Percentiles rank a stretch among this genome's conserved stretches.
Evolutionary conservation across 2,797 vertebrate species (phyloP).

Genomic region (Megaceryle alcyon): DNA sequence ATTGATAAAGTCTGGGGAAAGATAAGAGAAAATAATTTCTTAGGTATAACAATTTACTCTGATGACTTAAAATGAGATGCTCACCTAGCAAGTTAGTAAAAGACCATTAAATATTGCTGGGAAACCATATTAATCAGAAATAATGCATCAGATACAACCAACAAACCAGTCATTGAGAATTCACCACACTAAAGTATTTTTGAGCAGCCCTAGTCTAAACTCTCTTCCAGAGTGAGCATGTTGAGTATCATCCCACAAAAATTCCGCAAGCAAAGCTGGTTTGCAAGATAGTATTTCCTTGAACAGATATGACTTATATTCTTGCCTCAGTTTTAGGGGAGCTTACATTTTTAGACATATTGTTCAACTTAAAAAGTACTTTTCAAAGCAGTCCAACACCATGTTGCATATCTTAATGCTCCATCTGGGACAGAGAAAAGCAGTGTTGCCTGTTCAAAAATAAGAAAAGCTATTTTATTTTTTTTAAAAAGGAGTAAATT

Average conservation of each 20-base stretch:
- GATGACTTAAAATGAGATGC: background rate
- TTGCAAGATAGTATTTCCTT: background rate
- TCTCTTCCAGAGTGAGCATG: background rate
- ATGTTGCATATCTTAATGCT: background rate
- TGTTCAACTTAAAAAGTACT: constrained; percentile 2
- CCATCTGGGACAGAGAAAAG: background rate
- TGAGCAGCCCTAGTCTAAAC: background rate
- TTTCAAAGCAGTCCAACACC: constrained; percentile 1
- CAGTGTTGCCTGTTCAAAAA: background rate
- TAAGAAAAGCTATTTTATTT: background rate
- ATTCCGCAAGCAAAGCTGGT: background rate
- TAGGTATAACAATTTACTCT: background rate
- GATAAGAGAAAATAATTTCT: background rate
- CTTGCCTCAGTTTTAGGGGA: background rate
- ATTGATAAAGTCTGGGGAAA: constrained; percentile 2
- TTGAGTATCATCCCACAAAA: background rate
- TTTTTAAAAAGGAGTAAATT: background rate
- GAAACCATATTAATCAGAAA: background rate
- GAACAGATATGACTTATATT: background rate
- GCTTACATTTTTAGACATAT: background rate
- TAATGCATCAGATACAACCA: background rate
- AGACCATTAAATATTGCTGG: background rate
- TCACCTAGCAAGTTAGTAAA: background rate
- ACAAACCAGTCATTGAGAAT: background rate
- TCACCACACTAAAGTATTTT: background rate